Evolutionary conservation across 1,140 invertebrate genomes (phyloP), one percentile per base, ranked within the genome.

Genomic region (Anastrepha ludens): DNA sequence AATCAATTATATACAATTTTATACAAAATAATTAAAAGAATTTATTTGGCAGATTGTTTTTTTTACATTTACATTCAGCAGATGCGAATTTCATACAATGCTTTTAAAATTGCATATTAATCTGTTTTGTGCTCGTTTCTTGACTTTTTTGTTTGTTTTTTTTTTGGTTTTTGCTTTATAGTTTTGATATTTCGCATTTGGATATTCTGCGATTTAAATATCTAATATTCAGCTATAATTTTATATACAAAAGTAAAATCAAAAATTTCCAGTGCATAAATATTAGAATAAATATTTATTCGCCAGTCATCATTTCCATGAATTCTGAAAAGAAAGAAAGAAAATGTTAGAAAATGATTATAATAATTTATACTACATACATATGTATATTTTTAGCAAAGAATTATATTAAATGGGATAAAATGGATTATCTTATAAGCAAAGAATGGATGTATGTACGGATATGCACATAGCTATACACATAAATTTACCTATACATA

Each of bases 261-360:
- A 81, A 81, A 81, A 9, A 7, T 81, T 78, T 70, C 67, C 44
- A 55, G 47, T 81, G 20, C 29, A 55, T 55, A 81, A 58, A 58
- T 58, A 55, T 81, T 50, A 81, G 17, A 81, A 81, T 81, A 88
- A 70, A 85, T 29, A 88, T 89, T 96, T 97, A 97, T 96, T 98
- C 97, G 94, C 97, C 97, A 88, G 97, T 98, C 97, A 98, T 98
- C 97, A 98, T 98, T 93, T 98, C 97, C 97, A 98, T 98, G 94
- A 98, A 98, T 95, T 98, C 97, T 98, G 95, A 88, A 97, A 97
- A 86, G 87, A 90, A 41, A 74, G 44, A 17, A 47, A 92, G 91
- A 81, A 87, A 88, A 88, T 17, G 15, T 70, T 20, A 74, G 3
- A 85, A 17, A 88, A 78, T 70, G 41, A 85, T n/a, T 55, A 13